Evolutionary conservation across 2,888 invertebrate species (phyloP).

Genomic region (Ephialtes manifestator): DNA sequence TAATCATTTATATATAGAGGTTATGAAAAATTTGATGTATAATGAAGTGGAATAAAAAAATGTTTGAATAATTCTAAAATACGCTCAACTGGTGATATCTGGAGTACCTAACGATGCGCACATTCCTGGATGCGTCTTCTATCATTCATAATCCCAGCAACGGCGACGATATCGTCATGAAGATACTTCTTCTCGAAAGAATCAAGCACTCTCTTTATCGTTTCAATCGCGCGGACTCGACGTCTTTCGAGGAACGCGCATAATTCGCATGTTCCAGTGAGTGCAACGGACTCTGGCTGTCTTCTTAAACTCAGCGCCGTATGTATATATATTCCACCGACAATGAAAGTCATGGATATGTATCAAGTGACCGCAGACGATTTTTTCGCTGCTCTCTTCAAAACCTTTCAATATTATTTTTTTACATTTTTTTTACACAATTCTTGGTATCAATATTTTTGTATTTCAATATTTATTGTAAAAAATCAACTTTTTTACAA

Average conservation of each 20-base stretch:
- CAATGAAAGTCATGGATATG: constrained; percentile 8
- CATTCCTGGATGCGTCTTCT: constrained; percentile 19
- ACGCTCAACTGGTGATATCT: not conserved
- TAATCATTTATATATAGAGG: no score
- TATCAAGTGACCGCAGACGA: not conserved
- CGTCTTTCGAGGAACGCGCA: constrained; percentile 61
- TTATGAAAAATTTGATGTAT: no score
- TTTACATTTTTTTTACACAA: not conserved
- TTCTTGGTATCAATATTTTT: no score
- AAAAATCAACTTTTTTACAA: no score
- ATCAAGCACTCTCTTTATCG: constrained; percentile 58
- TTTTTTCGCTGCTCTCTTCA: not conserved
- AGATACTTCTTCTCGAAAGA: constrained; percentile 29
- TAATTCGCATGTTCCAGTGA: constrained; percentile 60
- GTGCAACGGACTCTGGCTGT: constrained; percentile 56
- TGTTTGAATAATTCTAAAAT: not conserved
- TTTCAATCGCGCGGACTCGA: constrained; percentile 48
- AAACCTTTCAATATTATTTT: not conserved
- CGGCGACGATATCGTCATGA: constrained; percentile 42
- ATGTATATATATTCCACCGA: constrained; percentile 5
- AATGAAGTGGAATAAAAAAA: not conserved
- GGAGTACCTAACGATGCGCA: not conserved
- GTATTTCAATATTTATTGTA: no score
- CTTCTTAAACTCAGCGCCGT: constrained; percentile 31
- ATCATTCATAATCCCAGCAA: constrained; percentile 35